Percentiles rank a stretch among this genome's conserved stretches.
phyloP scores from a whole-genome alignment of 2,797 vertebrate species.

The Peromyscus aztecus region DNA sequence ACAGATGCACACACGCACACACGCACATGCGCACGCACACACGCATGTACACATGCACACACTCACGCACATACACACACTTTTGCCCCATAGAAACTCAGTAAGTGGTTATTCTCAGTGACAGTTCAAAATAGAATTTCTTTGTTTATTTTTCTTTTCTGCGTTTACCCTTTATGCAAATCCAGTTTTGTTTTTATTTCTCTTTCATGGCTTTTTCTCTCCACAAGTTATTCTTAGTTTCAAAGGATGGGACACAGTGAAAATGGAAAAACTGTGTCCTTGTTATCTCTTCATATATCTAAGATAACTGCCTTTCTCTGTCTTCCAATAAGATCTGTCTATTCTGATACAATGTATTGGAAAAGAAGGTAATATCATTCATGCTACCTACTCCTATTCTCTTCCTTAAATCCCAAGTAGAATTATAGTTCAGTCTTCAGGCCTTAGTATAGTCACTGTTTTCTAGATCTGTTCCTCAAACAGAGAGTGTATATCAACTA shows the following conservation, averaged over 20 bases:
- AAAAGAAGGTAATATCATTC: slow-evolving; percentile 7
- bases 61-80: neutral
- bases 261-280: neutral
- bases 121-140: neutral
- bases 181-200: neutral
- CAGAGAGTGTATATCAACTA: neutral
- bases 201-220: neutral
- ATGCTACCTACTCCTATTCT: neutral
- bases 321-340: slow-evolving; percentile 12
- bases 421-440: neutral
- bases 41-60: neutral
- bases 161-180: neutral
- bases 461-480: neutral
- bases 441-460: neutral
- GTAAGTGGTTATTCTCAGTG: neutral
- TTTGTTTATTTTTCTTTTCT: slow-evolving; percentile 41
- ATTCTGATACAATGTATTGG: neutral
- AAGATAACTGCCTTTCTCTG: neutral
- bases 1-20: neutral
- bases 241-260: neutral
- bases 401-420: neutral
- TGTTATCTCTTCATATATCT: neutral
- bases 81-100: neutral
- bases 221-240: neutral
- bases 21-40: neutral